Conservation (phyloP, 1,140 invertebrate species). For the Aporrectodea caliginosa region DNA sequence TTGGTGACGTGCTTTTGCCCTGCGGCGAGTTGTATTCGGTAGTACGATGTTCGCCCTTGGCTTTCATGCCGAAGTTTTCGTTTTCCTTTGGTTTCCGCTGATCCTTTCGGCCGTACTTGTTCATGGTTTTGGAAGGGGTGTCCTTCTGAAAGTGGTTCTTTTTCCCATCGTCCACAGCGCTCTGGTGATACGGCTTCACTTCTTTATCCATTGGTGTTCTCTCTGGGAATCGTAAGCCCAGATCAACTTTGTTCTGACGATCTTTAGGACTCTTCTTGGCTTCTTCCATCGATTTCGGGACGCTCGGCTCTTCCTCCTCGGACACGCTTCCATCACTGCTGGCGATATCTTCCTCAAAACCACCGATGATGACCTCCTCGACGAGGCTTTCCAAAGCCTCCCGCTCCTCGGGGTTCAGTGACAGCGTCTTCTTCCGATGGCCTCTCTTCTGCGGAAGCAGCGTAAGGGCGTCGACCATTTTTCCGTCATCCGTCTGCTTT, state of each 20-base stretch:
- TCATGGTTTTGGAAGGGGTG: neutral
- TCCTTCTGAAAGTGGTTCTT: constrained; percentile 17
- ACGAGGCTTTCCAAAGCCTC: constrained; percentile 33
- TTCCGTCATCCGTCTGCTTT: neutral
- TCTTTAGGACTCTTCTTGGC: neutral
- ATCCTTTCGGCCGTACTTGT: constrained; percentile 7
- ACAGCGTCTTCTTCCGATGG: constrained; percentile 28
- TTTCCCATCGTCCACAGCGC: constrained; percentile 11
- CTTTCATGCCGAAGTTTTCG: neutral
- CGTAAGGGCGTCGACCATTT: neutral
- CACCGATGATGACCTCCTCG: constrained; percentile 34
- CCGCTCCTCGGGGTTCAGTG: constrained; percentile 31
- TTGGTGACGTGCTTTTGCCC: neutral
- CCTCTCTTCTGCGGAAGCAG: neutral
- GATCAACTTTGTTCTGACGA: neutral
- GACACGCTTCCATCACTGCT: constrained; percentile 23
- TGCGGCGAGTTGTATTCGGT: neutral
- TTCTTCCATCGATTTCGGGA: neutral
- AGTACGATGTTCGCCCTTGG: neutral
- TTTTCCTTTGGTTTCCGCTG: neutral
- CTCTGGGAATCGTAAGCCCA: neutral
- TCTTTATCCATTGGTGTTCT: neutral
- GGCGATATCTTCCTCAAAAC: constrained; percentile 21
- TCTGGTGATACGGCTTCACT: neutral
- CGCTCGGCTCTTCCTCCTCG: neutral